Evolutionary conservation across 2,113 vertebrate genomes (phyloP).

Genomic region (Barbus barbus): DNA sequence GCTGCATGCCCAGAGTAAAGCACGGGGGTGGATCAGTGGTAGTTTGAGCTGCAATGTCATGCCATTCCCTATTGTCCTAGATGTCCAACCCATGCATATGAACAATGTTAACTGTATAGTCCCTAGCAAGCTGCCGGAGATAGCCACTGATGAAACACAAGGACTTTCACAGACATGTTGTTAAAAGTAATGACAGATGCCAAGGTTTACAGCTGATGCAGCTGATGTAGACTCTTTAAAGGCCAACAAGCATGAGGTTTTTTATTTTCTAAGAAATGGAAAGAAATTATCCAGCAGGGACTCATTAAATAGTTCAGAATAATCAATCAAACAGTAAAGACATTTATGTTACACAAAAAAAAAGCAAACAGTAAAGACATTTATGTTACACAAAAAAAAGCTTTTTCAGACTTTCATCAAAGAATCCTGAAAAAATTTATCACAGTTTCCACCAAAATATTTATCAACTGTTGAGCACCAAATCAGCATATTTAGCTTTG

Average conservation of each 20-base stretch:
- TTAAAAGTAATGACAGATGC: background rate
- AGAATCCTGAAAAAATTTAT: no score
- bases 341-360: no score
- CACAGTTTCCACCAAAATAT: no score
- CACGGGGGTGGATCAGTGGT: background rate
- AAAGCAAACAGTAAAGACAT: no score
- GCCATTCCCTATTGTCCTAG: background rate
- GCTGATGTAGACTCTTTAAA: background rate
- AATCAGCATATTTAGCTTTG: no score
- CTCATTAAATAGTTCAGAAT: no score
- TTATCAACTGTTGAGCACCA: no score
- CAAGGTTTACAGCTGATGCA: background rate
- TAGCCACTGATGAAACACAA: background rate
- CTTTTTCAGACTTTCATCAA: no score
- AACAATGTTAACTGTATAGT: background rate
- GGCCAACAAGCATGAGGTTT: background rate
- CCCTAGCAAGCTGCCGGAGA: background rate
- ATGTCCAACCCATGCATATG: background rate
- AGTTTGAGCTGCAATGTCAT: background rate
- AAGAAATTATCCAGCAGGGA: no score
- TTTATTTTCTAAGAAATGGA: background rate
- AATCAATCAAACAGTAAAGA: no score
- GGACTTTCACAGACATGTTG: background rate
- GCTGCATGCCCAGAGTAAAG: background rate
- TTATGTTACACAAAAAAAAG: no score